Evolutionary conservation across 1,140 invertebrate genomes (phyloP).

Genomic region (Caenorhabditis briggsae): DNA sequence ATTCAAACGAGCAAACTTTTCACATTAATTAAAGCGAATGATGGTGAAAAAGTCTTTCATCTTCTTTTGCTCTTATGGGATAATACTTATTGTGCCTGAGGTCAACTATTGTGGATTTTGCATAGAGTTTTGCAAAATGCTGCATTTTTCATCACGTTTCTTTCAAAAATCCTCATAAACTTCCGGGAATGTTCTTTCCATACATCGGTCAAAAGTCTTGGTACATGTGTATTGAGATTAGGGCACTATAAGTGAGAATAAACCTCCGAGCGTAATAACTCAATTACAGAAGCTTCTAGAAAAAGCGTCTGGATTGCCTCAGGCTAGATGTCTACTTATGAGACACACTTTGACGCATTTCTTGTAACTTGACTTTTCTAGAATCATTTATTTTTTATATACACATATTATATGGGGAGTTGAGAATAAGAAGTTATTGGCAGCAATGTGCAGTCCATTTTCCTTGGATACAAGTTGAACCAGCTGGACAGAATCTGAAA

Average conservation of each 20-base stretch:
- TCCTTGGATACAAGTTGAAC: constrained; percentile 15
- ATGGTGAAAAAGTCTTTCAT: neutral
- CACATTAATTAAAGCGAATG: constrained; percentile 22
- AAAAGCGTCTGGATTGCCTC: constrained; percentile 29
- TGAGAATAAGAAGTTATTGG: neutral
- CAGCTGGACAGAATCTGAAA: constrained; percentile 27
- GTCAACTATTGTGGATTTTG: neutral
- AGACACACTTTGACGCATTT: constrained; percentile 31
- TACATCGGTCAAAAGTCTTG: constrained; percentile 16
- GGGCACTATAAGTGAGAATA: too few species aligned
- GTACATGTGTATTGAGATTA: neutral
- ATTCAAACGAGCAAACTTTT: neutral
- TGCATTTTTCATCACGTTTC: constrained; percentile 32
- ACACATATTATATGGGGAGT: neutral
- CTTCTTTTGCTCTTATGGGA: constrained; percentile 39
- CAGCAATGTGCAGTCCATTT: constrained; percentile 48
- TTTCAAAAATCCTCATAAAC: neutral
- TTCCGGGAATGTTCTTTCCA: constrained; percentile 7
- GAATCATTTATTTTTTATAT: neutral
- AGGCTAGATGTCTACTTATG: constrained; percentile 19
- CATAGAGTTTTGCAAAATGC: neutral
- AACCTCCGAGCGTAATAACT: neutral
- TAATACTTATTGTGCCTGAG: constrained; percentile 31
- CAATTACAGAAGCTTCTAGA: constrained; percentile 27
- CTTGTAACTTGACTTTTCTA: neutral